Percentiles rank a stretch among this genome's conserved stretches.
Conservation (phyloP, 2,797 vertebrate species). For the Poeciliopsis paucimaculata region DNA sequence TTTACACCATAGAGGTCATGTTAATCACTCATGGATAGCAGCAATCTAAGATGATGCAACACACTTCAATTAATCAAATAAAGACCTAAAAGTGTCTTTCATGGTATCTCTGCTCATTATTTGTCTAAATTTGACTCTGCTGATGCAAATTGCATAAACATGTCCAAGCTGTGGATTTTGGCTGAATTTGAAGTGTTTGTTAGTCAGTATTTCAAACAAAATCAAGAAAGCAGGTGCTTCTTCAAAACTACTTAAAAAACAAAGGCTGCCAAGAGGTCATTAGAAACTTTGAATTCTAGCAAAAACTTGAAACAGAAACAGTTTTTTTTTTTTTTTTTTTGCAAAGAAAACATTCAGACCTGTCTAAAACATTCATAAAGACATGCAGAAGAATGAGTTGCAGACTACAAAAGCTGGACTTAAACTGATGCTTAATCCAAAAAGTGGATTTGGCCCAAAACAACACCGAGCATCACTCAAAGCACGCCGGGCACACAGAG, state of each 20-base stretch:
- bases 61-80: slow-evolving; percentile 7
- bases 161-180: neutral
- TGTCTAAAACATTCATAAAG: neutral
- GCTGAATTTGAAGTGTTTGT: neutral
- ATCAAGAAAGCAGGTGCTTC: neutral
- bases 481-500: neutral
- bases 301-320: neutral
- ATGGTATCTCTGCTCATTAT: slow-evolving; percentile 25
- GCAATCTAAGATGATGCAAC: slow-evolving; percentile 22
- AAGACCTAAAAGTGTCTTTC: slow-evolving; percentile 10
- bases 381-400: neutral
- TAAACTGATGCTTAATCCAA: neutral
- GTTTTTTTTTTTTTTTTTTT: neutral
- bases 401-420: neutral
- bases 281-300: neutral
- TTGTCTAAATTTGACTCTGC: neutral
- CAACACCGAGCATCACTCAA: neutral
- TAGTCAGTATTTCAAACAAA: neutral
- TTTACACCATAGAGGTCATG: slow-evolving; percentile 27
- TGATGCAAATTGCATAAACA: neutral
- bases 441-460: neutral
- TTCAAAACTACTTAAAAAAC: neutral
- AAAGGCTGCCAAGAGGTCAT: neutral
- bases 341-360: neutral
- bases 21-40: slow-evolving; percentile 17